Evolutionary conservation across 2,113 vertebrate species (phyloP).

Genomic region (Xenotilapia caudafasciata): DNA sequence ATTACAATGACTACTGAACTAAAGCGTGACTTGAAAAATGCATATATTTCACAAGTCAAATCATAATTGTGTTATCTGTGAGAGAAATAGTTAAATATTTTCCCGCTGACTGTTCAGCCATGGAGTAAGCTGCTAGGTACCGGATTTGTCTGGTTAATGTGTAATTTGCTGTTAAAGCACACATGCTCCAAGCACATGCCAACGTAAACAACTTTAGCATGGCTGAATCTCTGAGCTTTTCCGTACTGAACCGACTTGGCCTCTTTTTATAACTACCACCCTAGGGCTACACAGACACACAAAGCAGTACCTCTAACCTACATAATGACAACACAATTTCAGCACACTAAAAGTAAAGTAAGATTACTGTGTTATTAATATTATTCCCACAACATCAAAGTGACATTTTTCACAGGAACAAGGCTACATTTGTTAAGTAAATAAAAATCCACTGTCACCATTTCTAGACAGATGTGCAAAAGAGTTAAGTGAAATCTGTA

Average conservation of each 20-base stretch:
- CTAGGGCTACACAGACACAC: not conserved
- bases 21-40: not conserved
- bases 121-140: not conserved
- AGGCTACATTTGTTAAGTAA: not conserved
- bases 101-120: not conserved
- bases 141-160: constrained; percentile 18
- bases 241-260: not conserved
- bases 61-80: not conserved
- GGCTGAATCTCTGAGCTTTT: not conserved
- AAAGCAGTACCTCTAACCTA: not conserved
- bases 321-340: not conserved
- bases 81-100: not conserved
- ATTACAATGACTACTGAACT: not conserved
- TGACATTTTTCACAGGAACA: not conserved
- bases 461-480: not conserved
- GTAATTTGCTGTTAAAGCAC: constrained; percentile 24
- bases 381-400: not conserved
- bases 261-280: not conserved
- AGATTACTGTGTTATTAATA: not conserved
- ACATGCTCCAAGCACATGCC: not conserved
- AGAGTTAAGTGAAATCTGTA: not conserved
- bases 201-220: constrained; percentile 16
- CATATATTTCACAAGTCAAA: not conserved
- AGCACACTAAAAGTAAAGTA: not conserved
- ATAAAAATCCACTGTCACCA: not conserved